A percentile compares a stretch with the other conserved stretches of the same genome.
phyloP scores from a whole-genome alignment of 2,797 vertebrate genomes.

The Pantherophis vulpinus region DNA sequence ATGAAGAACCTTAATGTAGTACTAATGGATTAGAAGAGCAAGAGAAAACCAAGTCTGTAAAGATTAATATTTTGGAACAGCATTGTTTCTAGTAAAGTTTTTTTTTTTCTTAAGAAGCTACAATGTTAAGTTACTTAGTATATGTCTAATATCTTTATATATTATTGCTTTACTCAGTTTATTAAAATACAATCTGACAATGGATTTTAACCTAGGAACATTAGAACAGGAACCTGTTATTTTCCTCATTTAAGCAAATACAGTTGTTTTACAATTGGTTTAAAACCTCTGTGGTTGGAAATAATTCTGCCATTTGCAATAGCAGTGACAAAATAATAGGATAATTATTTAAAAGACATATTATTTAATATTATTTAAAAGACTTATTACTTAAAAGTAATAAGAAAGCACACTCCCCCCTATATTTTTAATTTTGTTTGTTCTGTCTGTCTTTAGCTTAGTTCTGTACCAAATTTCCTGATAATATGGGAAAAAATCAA shows the following conservation, averaged over 20 bases:
- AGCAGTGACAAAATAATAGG: slow-evolving; percentile 22
- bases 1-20: slow-evolving; percentile 1
- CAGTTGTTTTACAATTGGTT: background rate
- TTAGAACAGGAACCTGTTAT: slow-evolving; percentile 21
- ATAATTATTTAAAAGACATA: slow-evolving; percentile 13
- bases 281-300: slow-evolving; percentile 17
- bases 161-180: background rate
- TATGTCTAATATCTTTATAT: slow-evolving; percentile 26
- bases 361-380: slow-evolving; percentile 19
- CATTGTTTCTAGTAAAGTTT: background rate
- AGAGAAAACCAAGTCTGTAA: background rate
- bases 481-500: background rate
- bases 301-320: slow-evolving; percentile 39
- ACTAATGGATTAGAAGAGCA: background rate
- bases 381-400: too few relatives aligned
- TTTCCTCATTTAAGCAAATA: slow-evolving; percentile 21
- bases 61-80: slow-evolving; percentile 3
- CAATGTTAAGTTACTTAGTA: slow-evolving; percentile 5
- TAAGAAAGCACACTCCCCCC: background rate
- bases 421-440: background rate
- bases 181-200: slow-evolving; percentile 6
- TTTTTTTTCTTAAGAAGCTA: slow-evolving; percentile 10
- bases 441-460: background rate
- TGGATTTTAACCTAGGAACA: slow-evolving; percentile 27
- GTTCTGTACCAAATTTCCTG: background rate